phyloP scores from a whole-genome alignment of 2,113 vertebrate genomes.

The Vulpes vulpes region DNA sequence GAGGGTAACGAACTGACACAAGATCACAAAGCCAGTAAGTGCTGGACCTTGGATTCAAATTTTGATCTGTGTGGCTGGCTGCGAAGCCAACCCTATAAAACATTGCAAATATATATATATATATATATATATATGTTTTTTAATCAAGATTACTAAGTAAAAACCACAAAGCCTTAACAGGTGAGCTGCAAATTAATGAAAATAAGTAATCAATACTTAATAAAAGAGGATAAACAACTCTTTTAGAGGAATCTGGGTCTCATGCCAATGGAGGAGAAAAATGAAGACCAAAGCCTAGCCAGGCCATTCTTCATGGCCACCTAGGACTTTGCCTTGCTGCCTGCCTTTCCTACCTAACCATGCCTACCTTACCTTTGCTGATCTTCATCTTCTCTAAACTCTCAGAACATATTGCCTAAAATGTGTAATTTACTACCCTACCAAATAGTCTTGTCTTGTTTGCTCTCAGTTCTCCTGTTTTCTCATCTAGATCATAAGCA shows the following conservation, averaged over 20 bases:
- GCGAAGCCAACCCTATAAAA: conserved; percentile 31
- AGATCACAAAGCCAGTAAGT: neutral
- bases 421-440: neutral
- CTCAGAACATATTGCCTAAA: neutral
- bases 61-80: conserved; percentile 13
- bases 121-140: no score
- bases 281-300: neutral
- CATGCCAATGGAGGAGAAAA: neutral
- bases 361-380: neutral
- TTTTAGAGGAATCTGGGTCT: neutral
- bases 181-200: conserved; percentile 18
- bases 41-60: conserved; percentile 35
- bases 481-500: neutral
- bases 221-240: neutral
- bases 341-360: neutral
- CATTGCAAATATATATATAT: neutral
- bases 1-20: neutral
- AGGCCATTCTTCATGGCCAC: neutral
- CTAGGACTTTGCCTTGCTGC: neutral
- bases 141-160: conserved; percentile 34
- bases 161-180: conserved; percentile 7
- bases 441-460: neutral
- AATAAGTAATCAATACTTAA: conserved; percentile 21
- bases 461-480: neutral
- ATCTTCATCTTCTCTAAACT: neutral